These are phyloP conservation scores for Dendropsophus ebraccatus DNA, from an alignment of 2,113 vertebrate genomes.

Conservation along the genomic window DNA sequence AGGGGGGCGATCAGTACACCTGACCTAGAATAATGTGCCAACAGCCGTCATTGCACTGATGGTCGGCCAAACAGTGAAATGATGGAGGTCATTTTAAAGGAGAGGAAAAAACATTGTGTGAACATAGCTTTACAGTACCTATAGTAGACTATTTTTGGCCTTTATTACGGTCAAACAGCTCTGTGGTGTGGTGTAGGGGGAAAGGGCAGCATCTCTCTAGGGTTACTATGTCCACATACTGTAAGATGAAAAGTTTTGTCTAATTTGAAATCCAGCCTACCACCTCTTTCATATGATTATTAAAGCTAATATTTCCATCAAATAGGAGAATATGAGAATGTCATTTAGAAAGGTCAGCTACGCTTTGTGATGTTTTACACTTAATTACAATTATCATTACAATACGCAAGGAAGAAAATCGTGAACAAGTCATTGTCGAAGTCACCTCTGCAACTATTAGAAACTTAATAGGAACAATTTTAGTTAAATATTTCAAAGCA, in stretches of 20 bases:
- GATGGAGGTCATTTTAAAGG: too few species aligned
- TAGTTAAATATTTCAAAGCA: not conserved
- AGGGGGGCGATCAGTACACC: too few species aligned
- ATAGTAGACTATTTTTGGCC: not conserved
- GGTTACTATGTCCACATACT: not conserved
- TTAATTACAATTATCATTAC: conserved; percentile 23
- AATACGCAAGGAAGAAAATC: not conserved
- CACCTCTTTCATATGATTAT: not conserved
- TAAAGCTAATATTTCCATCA: not conserved
- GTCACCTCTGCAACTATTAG: not conserved
- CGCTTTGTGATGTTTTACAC: not conserved
- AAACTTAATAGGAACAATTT: not conserved
- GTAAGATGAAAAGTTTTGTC: not conserved
- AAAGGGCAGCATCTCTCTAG: not conserved
- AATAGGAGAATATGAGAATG: not conserved
- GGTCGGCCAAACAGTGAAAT: too few species aligned
- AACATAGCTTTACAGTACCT: not conserved
- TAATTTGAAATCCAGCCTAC: not conserved
- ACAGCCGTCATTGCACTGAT: too few species aligned
- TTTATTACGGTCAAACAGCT: not conserved
- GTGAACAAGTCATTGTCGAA: not conserved
- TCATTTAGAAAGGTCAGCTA: not conserved
- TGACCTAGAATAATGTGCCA: too few species aligned
- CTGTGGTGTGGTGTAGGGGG: too few species aligned
- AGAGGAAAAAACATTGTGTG: too few species aligned